Percentiles rank a stretch among this genome's conserved stretches.
These are phyloP conservation scores for Hirtodrosophila cameraria DNA, from an alignment of 2,888 invertebrate genomes.

Conservation along the genomic window DNA sequence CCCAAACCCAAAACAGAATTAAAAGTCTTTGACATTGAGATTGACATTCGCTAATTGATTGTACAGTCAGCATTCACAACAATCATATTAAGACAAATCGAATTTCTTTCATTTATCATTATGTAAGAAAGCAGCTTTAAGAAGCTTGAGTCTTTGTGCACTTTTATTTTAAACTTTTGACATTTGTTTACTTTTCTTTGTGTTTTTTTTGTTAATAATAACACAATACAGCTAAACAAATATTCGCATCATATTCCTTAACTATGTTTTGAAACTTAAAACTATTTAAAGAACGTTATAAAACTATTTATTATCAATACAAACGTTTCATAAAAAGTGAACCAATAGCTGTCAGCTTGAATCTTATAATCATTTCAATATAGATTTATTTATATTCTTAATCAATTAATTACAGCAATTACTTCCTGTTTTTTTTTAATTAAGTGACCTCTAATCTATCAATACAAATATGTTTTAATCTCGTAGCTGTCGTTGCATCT, in stretches of 20 bases:
- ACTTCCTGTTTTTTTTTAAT: neutral
- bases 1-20: neutral
- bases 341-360: too few species aligned
- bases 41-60: constrained; percentile 18
- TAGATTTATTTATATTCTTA: too few species aligned
- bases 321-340: too few species aligned
- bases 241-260: too few species aligned
- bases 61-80: neutral
- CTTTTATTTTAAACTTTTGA: too few species aligned
- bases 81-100: constrained; percentile 1
- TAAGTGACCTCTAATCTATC: constrained; percentile 14
- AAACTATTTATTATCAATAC: too few species aligned
- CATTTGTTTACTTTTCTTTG: too few species aligned
- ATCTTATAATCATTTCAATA: too few species aligned
- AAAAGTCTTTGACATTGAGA: constrained; percentile 11
- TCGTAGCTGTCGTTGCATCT: constrained; percentile 8
- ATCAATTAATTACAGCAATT: neutral
- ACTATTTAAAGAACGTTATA: too few species aligned
- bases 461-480: constrained; percentile 9
- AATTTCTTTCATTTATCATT: neutral
- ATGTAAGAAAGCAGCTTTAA: neutral
- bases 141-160: neutral
- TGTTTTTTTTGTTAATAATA: too few species aligned
- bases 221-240: too few species aligned
- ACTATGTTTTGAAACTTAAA: too few species aligned